phyloP scores from a whole-genome alignment of 1,140 invertebrate genomes.

The Myzus persicae region DNA sequence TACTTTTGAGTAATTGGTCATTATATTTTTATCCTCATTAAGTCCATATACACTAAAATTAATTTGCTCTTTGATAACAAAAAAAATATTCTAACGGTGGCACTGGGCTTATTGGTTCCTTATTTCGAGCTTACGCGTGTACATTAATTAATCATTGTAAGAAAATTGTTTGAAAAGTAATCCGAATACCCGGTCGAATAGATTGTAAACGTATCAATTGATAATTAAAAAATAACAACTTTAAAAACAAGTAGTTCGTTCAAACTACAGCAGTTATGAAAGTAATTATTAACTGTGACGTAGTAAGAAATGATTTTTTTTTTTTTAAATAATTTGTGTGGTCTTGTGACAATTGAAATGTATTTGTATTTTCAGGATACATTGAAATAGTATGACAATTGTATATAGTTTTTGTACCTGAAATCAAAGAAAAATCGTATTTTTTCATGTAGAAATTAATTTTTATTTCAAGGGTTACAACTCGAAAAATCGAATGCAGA shows the following conservation, averaged over 20 bases:
- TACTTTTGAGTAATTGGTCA: not conserved
- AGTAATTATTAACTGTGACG: not conserved
- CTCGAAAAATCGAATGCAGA: not conserved
- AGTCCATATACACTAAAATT: no score
- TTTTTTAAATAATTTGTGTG: not conserved
- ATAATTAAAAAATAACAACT: not conserved
- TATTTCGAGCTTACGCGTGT: not conserved
- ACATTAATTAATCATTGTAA: no score
- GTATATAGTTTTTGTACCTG: not conserved
- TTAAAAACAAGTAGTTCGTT: not conserved
- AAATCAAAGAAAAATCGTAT: not conserved
- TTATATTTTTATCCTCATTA: no score
- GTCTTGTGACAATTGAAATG: not conserved
- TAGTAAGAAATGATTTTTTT: not conserved
- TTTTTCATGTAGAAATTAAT: not conserved
- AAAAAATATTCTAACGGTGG: no score
- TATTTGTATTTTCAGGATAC: not conserved
- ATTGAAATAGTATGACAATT: not conserved
- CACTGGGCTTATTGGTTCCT: not conserved
- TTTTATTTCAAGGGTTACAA: not conserved
- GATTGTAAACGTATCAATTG: not conserved
- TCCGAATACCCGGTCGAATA: not conserved
- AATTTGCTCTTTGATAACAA: no score
- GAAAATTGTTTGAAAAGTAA: no score
- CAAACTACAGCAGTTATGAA: not conserved